These are phyloP conservation scores for Salvelinus alpinus DNA, from an alignment of 2,113 vertebrate species.

Conservation along the genomic window DNA sequence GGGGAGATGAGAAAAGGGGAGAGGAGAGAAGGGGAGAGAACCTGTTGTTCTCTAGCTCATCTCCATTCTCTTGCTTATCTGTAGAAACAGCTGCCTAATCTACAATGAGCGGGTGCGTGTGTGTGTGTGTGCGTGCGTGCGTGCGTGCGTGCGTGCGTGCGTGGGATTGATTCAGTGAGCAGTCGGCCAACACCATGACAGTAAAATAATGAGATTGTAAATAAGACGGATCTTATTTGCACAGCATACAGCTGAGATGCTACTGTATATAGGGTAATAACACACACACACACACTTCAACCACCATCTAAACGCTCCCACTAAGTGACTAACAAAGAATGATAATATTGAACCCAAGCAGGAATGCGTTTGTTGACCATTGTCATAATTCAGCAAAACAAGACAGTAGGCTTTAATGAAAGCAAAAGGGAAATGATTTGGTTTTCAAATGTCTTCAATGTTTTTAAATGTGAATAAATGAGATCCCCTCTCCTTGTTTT, in stretches of 20 bases:
- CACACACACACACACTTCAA: background rate
- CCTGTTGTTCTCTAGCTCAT: slow-evolving; percentile 48
- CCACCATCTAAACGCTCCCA: background rate
- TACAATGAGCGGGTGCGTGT: slow-evolving; percentile 34
- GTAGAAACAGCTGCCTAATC: slow-evolving; percentile 57
- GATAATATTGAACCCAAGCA: no score
- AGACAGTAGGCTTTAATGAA: no score
- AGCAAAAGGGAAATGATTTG: no score
- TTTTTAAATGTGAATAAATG: no score
- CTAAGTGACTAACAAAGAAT: no score
- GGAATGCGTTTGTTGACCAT: no score
- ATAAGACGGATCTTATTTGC: background rate
- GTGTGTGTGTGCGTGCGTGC: background rate
- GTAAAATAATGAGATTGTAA: background rate
- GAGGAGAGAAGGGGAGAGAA: background rate
- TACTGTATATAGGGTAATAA: background rate
- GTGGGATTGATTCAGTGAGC: background rate
- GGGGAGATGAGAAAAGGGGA: background rate
- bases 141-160: background rate
- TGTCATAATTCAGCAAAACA: no score
- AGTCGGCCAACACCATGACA: background rate
- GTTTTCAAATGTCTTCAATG: no score
- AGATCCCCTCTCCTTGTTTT: no score
- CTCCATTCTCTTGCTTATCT: slow-evolving; percentile 44
- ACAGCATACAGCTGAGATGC: background rate